Evolutionary conservation across 2,888 invertebrate genomes (phyloP).

Genomic region (Amphipoea lucens): DNA sequence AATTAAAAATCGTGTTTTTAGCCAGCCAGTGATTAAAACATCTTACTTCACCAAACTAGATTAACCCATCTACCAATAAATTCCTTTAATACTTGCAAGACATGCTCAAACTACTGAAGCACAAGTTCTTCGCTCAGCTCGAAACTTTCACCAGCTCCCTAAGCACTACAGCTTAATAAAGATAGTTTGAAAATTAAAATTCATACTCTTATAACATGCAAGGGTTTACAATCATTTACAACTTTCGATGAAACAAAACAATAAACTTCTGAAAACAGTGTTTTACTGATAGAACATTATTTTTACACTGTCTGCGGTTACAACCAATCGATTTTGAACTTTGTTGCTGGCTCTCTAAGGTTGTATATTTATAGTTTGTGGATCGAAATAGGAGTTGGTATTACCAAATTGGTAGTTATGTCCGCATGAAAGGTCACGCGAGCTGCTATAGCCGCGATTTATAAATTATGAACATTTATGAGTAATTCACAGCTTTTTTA

Average conservation of each 20-base stretch:
- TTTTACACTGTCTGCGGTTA: slow-evolving; percentile 29
- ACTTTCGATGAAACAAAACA: slow-evolving; percentile 53
- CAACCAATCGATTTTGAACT: slow-evolving; percentile 26
- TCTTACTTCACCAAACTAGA: background rate
- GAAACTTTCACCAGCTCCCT: background rate
- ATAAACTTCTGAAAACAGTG: slow-evolving; percentile 60
- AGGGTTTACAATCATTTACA: slow-evolving; percentile 38
- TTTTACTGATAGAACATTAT: slow-evolving; percentile 54
- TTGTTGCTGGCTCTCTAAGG: slow-evolving; percentile 21
- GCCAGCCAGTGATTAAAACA: background rate
- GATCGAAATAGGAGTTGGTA: slow-evolving; percentile 49
- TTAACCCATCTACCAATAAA: background rate
- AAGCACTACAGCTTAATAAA: slow-evolving; percentile 14
- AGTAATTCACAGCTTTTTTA: slow-evolving; percentile 70
- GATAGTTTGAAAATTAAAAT: slow-evolving; percentile 13
- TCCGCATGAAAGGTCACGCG: slow-evolving; percentile 70
- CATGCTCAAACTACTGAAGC: background rate
- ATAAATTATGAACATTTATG: slow-evolving; percentile 70
- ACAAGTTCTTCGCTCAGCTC: background rate
- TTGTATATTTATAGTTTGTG: slow-evolving; percentile 12
- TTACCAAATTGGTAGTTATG: slow-evolving; percentile 69
- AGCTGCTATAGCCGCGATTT: slow-evolving; percentile 69
- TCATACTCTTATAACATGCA: slow-evolving; percentile 16
- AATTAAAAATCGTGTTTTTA: background rate
- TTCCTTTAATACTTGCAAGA: slow-evolving; percentile 11